phyloP scores from a whole-genome alignment of 2,113 vertebrate species.

The Excalfactoria chinensis region DNA sequence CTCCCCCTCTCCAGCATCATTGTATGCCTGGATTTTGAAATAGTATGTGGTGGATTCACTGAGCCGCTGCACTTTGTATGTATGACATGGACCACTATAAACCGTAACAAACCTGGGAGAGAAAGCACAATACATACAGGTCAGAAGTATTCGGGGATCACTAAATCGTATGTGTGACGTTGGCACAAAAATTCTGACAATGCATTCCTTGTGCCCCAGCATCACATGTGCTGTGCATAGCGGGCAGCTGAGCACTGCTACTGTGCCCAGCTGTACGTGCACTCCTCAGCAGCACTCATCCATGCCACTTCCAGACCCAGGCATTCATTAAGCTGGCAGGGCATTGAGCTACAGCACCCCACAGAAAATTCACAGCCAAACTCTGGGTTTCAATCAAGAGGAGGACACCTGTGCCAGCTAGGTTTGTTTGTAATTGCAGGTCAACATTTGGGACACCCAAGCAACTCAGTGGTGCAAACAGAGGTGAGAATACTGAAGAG shows the following conservation, averaged over 20 bases:
- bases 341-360: not conserved
- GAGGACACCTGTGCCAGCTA: not conserved
- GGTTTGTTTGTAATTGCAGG: not conserved
- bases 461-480: not conserved
- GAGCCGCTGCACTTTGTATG: conserved; percentile 83
- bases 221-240: accelerated
- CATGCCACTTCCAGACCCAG: accelerated
- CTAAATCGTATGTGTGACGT: accelerated
- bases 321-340: not conserved
- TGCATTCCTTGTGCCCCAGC: accelerated
- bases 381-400: not conserved
- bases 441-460: not conserved
- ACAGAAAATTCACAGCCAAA: not conserved
- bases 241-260: not conserved
- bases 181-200: not conserved
- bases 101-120: conserved; percentile 80
- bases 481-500: accelerated
- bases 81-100: conserved; percentile 82
- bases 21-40: conserved; percentile 84
- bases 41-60: conserved; percentile 81
- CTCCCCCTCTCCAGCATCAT: conserved; percentile 79
- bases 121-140: not conserved
- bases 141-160: not conserved
- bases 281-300: not conserved
- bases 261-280: accelerated